Evolutionary conservation across 1,140 invertebrate genomes (phyloP), one percentile per base, ranked within the genome.

Genomic region (Cyclargus thomasi): DNA sequence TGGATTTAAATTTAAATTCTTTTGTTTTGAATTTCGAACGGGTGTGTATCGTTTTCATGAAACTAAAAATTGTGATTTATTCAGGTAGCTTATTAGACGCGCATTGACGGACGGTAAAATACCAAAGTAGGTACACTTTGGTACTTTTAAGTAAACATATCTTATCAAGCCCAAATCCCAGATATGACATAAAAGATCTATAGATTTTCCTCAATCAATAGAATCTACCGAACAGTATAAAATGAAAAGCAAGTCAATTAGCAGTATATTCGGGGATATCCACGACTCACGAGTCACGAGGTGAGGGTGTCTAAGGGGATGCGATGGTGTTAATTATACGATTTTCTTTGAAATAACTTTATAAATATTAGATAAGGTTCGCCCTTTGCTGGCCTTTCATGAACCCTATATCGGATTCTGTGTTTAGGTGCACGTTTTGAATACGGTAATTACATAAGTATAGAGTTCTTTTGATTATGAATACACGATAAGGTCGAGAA

Each of bases 281-380:
- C 29, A 29, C 29, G 29, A 29, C 5, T 23, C 23, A 23, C 23
- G 23, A 23, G 23, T 29, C 29, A 29, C 39, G 39, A 74, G 72
- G 67, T 64, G 73, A 74, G 70, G 73, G 77, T 73, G 70, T 73
- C 69, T 17, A 63, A 70, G 71, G 75, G 76, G 72, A 67, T 68
- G 75, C 72, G 67, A 79, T 77, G 82, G 79, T 86, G 85, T 86
- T 86, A 87, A 87, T 85, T 86, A 89, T 85, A 84, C 82, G 82
- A 89, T 86, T 87, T 87, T 87, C 85, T 86, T 89, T 86, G 85
- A 89, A 85, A 84, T 89, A 87, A 86, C 77, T 86, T 86, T 83
- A 89, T 89, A 89, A 89, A 89, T 87, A 89, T 87, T 86, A 83
- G 77, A 89, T 89, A 83, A 86, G 85, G 74, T 76, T 76, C 83